Evolutionary conservation across 2,888 invertebrate species (phyloP).

Genomic region (Mallateleia sp.): DNA sequence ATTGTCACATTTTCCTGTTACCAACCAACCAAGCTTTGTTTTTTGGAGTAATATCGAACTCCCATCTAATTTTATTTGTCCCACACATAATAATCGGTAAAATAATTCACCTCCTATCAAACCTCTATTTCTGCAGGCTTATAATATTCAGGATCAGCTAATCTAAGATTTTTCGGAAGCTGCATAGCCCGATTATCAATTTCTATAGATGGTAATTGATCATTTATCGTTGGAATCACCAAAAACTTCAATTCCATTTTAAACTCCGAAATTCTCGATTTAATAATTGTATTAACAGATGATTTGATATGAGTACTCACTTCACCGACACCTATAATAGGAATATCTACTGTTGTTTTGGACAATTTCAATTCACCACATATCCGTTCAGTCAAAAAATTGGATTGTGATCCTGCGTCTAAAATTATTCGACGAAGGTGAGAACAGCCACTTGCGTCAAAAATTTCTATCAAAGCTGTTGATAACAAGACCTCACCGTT

Average conservation of each 20-base stretch:
- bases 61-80: constrained; percentile 39
- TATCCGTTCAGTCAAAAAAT: constrained; percentile 18
- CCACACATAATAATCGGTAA: constrained; percentile 51
- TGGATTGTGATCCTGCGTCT: constrained; percentile 27
- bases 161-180: constrained; percentile 32
- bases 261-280: background rate
- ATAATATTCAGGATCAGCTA: constrained; percentile 67
- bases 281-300: background rate
- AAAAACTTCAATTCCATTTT: background rate
- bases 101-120: constrained; percentile 68
- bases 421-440: constrained; percentile 22
- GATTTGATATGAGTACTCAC: background rate
- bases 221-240: background rate
- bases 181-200: background rate
- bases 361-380: background rate
- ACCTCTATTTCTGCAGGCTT: constrained; percentile 45
- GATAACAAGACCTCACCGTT: background rate
- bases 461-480: background rate
- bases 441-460: background rate
- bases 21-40: constrained; percentile 71
- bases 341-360: background rate
- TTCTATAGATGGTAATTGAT: background rate
- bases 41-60: constrained; percentile 50
- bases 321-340: constrained; percentile 1
- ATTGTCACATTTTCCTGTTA: constrained; percentile 36